phyloP scores from a whole-genome alignment of 92 coral and sea anemone species.

The Chrysogorgia sp. region DNA sequence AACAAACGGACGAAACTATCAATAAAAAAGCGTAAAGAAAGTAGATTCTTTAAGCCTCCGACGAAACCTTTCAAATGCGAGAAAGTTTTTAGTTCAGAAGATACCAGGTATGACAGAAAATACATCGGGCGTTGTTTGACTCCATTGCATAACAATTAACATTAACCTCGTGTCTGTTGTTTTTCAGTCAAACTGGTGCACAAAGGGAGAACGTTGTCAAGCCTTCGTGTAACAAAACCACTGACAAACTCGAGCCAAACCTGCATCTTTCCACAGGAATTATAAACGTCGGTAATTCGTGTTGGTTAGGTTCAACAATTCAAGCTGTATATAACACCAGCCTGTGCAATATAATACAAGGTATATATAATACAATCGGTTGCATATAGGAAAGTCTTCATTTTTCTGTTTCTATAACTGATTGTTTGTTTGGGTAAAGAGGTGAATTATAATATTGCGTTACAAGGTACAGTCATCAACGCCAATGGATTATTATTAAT shows the following conservation, averaged over 20 bases:
- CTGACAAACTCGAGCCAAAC: neutral
- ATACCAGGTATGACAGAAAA: neutral
- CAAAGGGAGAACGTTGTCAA: too few species aligned
- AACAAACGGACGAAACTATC: neutral
- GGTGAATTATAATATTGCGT: neutral
- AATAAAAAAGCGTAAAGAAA: neutral
- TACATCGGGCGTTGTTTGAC: neutral
- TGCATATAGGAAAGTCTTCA: too few species aligned
- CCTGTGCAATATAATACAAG: neutral
- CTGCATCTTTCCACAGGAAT: neutral
- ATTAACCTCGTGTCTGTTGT: too few species aligned
- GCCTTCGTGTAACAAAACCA: neutral
- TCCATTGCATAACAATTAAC: neutral
- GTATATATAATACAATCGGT: neutral
- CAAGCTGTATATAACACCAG: neutral
- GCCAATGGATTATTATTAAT: too few species aligned
- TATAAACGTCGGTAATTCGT: neutral
- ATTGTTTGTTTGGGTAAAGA: too few species aligned
- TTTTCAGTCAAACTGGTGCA: too few species aligned
- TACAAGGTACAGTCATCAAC: too few species aligned
- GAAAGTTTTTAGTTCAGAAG: neutral
- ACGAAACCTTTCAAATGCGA: neutral
- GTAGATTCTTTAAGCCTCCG: neutral
- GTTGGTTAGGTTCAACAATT: neutral
- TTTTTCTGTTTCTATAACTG: too few species aligned